Base-by-base conservation (phyloP, 1,140 invertebrate genomes). In the Heterodera schachtii region DNA sequence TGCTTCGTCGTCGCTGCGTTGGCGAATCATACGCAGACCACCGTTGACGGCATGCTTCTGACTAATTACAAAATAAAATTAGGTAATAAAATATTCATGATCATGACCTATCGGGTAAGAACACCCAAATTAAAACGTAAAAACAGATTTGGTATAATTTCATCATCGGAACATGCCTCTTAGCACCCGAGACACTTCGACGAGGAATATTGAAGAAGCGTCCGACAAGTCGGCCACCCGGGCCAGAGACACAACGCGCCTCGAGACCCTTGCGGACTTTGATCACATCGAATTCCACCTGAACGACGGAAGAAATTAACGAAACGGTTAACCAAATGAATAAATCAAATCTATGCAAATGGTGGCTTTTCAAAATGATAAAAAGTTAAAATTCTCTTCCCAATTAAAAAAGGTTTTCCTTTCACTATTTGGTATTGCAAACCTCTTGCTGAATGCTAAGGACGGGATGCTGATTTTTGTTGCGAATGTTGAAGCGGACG, bases 261-360 rank as follows among this genome's bases (percentile, higher is more conserved):
- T 64, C 57, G 16, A 64, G 57, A 64, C 57, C 57, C 16, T 64
- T 64, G 13, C 57, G 57, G 57, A 64, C 57, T 64, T 64, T 64
- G 57, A 64, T 64, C 57, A 64, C 57, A 64, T 64, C 57, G 16
- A 64, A 64, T 19, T 64, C 57, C 57, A 64, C 57, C 57, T 64
- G 11, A 64, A 64, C 49, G 49, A 11, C 49, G 49, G 49, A 52
- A 52, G 11, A 8, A 52, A 2, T 52, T 11, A 11, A 52, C 6
- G 49, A 6, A 52, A 52, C 11, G 11, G 49, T 52, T 52, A 52
- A 52, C 49, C 49, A 6, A 6, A 31, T 31, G 31, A 31, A 31
- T 31, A 52, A 52, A 52, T 52, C 6, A 2, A 52, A 52, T 52
- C 49, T 52, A 31, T 31, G 31, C 31, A 31, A 31, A 31, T 31